These are phyloP conservation scores for Agrochola lota DNA, from an alignment of 2,888 invertebrate species.

Conservation along the genomic window DNA sequence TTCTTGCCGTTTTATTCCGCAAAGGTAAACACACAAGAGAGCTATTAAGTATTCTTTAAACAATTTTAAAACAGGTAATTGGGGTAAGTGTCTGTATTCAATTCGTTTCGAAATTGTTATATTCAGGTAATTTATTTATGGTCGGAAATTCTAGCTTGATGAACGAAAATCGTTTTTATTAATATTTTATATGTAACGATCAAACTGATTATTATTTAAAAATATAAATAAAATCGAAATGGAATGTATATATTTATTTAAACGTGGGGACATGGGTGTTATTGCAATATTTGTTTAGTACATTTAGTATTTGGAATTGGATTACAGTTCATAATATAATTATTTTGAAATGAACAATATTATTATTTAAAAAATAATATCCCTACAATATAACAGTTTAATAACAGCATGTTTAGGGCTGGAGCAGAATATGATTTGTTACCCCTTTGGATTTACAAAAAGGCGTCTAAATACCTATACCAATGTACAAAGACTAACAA, in stretches of 20 bases:
- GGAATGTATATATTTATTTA: neutral
- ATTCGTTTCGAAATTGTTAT: neutral
- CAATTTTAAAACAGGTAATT: slow-evolving; percentile 4
- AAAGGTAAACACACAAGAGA: neutral
- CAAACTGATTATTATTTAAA: neutral
- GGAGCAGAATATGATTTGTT: neutral
- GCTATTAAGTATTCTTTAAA: neutral
- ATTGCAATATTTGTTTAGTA: neutral
- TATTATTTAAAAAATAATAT: no score
- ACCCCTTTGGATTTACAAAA: neutral
- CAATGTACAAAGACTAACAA: neutral
- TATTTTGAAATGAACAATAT: neutral
- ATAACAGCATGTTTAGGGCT: neutral
- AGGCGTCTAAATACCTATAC: neutral
- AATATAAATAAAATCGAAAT: neutral
- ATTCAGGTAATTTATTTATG: neutral
- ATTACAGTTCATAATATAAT: neutral
- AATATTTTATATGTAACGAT: neutral
- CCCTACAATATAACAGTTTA: neutral
- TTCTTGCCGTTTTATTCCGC: neutral
- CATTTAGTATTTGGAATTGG: neutral
- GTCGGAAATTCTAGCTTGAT: neutral
- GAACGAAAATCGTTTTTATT: neutral
- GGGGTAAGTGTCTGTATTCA: neutral
- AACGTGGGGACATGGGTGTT: neutral